phyloP scores from a whole-genome alignment of 53 echinoderm and acorn worm species.

The Hippasteria phrygiana region DNA sequence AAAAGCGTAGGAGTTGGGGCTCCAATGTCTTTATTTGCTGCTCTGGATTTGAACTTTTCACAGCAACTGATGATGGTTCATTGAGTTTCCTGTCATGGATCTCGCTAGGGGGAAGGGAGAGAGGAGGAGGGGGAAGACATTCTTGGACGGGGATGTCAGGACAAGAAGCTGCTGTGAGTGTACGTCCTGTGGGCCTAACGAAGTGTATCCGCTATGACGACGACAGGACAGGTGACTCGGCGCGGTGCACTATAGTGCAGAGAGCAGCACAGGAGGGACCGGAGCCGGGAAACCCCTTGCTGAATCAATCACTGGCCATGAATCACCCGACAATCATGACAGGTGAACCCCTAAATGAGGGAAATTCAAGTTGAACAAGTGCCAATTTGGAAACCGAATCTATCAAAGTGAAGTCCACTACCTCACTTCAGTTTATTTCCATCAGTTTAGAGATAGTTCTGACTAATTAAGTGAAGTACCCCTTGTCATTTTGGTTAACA shows the following conservation, averaged over 20 bases:
- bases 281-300: not conserved
- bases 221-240: conserved; percentile 22
- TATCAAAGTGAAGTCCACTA: too few species aligned
- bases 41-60: not conserved
- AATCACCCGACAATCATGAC: conserved; percentile 12
- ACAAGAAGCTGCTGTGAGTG: conserved; percentile 31
- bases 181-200: conserved; percentile 49
- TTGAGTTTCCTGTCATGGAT: not conserved
- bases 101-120: not conserved
- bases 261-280: not conserved
- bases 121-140: not conserved
- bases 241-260: not conserved
- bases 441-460: too few species aligned
- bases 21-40: not conserved
- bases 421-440: too few species aligned
- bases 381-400: conserved; percentile 9
- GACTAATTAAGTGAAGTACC: too few species aligned
- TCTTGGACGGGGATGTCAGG: not conserved
- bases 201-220: conserved; percentile 35
- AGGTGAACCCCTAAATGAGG: conserved; percentile 1
- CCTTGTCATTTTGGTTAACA: too few species aligned
- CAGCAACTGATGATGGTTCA: not conserved
- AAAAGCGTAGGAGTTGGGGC: not conserved
- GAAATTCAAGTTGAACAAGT: not conserved
- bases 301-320: conserved; percentile 26